Base-by-base conservation (phyloP, 2,888 invertebrate species). In the Tinea pellionella region DNA sequence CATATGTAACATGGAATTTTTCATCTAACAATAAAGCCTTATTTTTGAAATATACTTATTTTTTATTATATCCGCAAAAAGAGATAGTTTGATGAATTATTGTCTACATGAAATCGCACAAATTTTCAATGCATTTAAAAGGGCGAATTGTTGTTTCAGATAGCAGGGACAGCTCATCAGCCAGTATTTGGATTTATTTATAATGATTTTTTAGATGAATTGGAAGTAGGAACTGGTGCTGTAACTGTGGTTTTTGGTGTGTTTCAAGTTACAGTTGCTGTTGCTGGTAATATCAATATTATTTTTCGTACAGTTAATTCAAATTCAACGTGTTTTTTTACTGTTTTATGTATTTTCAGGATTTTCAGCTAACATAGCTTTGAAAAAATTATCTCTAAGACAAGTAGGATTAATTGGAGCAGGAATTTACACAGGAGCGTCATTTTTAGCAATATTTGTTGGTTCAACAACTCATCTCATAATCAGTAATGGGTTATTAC, bases 371-470 rank as follows among this genome's bases (percentile, higher is more conserved):
- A 93, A 92, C 64, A 89, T 89, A 59, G 80, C 93, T 1, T 77
- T 94, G 60, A 91, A 91, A 68, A 90, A 83, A 66, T 89, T 89
- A 66, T 89, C 92, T 0, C 78, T 92, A 63, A 87, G 94, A 62
- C 84, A 88, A 66, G 91, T 94, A 0, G 93, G 92, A 1, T 68
- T 93, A 12, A 74, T 88, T 41, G 94, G 93, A 12, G 91, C 92
- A 0, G 66, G 89, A 11, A 77, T 92, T 24, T 93, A 90, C 66
- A 89, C 90, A 11, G 60, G 89, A 30, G 92, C 93, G 37, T 90
- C 91, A 60, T 86, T 92, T 41, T 68, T 90, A 62, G 89, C 90
- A 15, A 89, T 91, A 61, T 92, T 93, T 67, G 91, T 91, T 0
- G 87, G 78, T 1, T 89, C 90, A 11, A 89, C 92, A 43, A 79